A percentile compares a stretch with the other conserved stretches of the same genome.
These are phyloP conservation scores for Eulithis prunata DNA, from an alignment of 2,888 invertebrate species.

Conservation along the genomic window DNA sequence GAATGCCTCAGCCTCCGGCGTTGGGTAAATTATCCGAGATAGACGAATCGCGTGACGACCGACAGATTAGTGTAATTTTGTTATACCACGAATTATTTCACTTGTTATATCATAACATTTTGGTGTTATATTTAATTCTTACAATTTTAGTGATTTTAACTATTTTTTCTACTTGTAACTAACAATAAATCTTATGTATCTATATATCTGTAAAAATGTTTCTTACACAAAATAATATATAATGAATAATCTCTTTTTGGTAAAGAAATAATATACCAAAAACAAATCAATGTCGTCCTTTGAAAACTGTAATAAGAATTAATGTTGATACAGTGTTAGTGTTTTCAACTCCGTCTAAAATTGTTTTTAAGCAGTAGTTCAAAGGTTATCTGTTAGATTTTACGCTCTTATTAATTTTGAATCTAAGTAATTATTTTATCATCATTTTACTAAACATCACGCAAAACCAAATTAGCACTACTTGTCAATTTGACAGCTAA, in stretches of 20 bases:
- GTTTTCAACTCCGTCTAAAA: too few species aligned
- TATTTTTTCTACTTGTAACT: too few species aligned
- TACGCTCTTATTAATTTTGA: neutral
- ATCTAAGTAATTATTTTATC: neutral
- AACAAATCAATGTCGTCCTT: neutral
- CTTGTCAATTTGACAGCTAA: constrained; percentile 33
- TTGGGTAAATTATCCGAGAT: constrained; percentile 76
- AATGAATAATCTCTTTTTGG: too few species aligned
- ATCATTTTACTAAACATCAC: constrained; percentile 2
- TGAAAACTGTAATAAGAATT: too few species aligned
- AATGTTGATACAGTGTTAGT: too few species aligned
- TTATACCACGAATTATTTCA: constrained; percentile 59
- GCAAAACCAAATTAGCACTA: constrained; percentile 22
- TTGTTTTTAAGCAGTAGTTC: too few species aligned
- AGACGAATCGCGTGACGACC: constrained; percentile 79
- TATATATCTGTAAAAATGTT: too few species aligned
- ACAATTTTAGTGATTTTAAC: too few species aligned
- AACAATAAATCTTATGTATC: too few species aligned
- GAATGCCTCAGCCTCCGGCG: constrained; percentile 73
- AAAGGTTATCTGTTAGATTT: neutral
- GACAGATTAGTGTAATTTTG: constrained; percentile 75
- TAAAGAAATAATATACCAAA: neutral
- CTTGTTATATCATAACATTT: constrained; percentile 36
- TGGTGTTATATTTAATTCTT: constrained; percentile 21
- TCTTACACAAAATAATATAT: too few species aligned